Conservation (phyloP, 2,888 invertebrate genomes). For the Tromatobia lineatoria region DNA sequence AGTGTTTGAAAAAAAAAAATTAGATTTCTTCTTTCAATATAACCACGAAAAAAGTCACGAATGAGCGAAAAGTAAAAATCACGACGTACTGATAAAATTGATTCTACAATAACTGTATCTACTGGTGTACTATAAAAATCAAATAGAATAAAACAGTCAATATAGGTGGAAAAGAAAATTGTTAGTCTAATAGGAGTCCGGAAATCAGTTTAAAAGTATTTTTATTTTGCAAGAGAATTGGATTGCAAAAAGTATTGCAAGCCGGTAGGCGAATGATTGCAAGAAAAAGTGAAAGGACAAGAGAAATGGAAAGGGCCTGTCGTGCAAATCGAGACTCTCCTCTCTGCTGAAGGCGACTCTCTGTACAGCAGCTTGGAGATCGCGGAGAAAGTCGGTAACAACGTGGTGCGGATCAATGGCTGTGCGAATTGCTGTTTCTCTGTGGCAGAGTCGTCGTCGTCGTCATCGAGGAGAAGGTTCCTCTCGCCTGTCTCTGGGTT, state of each 20-base stretch:
- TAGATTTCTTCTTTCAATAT: too few species aligned
- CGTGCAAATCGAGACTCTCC: constrained; percentile 12
- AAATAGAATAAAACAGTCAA: too few species aligned
- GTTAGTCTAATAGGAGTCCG: neutral
- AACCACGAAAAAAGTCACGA: neutral
- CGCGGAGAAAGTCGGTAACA: constrained; percentile 64
- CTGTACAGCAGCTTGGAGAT: constrained; percentile 55
- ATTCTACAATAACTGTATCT: too few species aligned
- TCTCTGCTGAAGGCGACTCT: constrained; percentile 16
- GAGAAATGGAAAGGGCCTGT: constrained; percentile 60
- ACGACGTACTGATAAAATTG: neutral
- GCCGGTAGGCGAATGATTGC: constrained; percentile 9
- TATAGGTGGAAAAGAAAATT: neutral
- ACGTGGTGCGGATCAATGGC: constrained; percentile 49
- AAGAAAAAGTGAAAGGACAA: constrained; percentile 63
- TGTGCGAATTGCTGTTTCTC: constrained; percentile 50
- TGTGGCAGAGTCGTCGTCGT: constrained; percentile 21
- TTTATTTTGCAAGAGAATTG: neutral
- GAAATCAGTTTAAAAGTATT: neutral
- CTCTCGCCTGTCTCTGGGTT: constrained; percentile 53
- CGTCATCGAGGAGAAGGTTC: constrained; percentile 54
- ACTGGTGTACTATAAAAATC: too few species aligned
- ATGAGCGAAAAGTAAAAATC: neutral
- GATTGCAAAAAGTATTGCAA: neutral
- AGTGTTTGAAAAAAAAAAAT: neutral